Evolutionary conservation across 2,113 vertebrate species (phyloP), one percentile per base, ranked within the genome.

Genomic region (Martes martes): DNA sequence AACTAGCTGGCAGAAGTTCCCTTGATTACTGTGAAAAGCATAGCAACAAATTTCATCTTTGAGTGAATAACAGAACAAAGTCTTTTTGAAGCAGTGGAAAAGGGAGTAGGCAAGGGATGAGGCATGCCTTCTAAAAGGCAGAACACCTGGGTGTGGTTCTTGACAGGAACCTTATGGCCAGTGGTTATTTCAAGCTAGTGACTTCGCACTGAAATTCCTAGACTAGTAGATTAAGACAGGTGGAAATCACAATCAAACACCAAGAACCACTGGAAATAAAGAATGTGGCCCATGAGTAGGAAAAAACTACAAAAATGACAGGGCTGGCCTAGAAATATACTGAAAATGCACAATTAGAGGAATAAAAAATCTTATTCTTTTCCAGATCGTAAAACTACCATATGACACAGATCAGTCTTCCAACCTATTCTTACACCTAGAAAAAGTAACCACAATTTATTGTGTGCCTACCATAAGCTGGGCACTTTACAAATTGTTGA

Each of bases 151-250:
- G 85, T 92, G 39, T 95, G 91, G 67, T 65, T 95, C 93, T 73
- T 93, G 71, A 97, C 82, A 91, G 36, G 55, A 96, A 91, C 23
- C 91, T 85, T 39, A 89, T 67, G 28, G 57, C 50, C 73, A 69
- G 42, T 94, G 50, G 63, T 97, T 73, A 96, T 82, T 93, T 42
- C 57, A 96, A 76, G 79, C 89, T 33, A 86, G 52, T 92, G 71
- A 94, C 96, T 95, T 63, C 90, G 65, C 74, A 95, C 59, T 94
- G 47, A 90, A 97, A 95, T 74, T 85, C 59, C 89, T 87, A 96
- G 11, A 90, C 61, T 59, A 92, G 24, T 31, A 89, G 80, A 39
- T 93, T 92, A 97, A 93, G 26, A 39, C 79, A 85, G 81, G 6
- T 82, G 19, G 50, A 31, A 97, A 91, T 93, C 26, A 93, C 24